Evolutionary conservation across 2,888 invertebrate species (phyloP), one percentile per base, ranked within the genome.

Genomic region (Lithophane ornitopus): DNA sequence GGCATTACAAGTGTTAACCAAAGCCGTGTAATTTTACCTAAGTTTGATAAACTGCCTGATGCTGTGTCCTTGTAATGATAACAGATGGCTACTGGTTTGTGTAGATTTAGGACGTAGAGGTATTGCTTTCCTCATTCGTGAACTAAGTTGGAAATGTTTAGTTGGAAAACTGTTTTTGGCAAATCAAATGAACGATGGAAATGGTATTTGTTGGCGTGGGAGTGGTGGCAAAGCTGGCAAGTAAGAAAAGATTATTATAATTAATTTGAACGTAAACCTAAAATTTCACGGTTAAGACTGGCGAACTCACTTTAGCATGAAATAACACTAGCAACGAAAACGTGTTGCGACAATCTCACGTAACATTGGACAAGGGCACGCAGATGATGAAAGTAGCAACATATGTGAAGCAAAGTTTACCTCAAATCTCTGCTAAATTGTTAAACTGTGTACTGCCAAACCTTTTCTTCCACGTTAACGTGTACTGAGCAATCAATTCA

Each of bases 1-100:
- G 56, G 70, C 68, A 66, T 73, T 54, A 86, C 85, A 80, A 26
- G 78, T 79, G 85, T 81, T 75, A 74, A 67, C 46, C 26, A 59
- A 52, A 79, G 46, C 70, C 65, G 70, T 81, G 73, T 76, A 74
- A 75, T 86, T 86, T 84, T 74, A 74, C 44, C 70, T 65, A 49
- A 62, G 74, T 74, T 83, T 81, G 61, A 74, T 68, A 52, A 85
- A 78, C 73, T 71, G 63, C 46, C 16, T 68, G 71, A 63, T 75
- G 59, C 14, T 58, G 67, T 82, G 61, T 79, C 41, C 71, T 82
- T 75, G 62, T 69, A 34, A 70, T 65, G 66, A 74, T 68, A 74
- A 68, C 44, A 62, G 65, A 62, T 61, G 34, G 19, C 3, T 58
- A 28, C 28, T 19, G 58, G 14, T 63, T 67, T 59, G 79, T 1